Base-by-base conservation (phyloP, 2,113 vertebrate species). In the Trinectes maculatus region DNA sequence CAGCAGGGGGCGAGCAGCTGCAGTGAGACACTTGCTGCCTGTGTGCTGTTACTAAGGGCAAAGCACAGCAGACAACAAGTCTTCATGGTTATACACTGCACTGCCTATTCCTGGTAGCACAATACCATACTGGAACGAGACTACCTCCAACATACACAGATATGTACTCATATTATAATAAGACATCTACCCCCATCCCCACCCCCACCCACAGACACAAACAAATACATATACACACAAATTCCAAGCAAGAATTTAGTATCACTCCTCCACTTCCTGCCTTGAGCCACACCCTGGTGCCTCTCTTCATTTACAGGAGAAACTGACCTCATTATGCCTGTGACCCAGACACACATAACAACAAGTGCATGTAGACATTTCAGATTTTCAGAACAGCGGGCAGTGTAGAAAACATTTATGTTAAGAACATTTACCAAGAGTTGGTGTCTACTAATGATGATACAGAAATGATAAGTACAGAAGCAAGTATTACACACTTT, bases 301-400 rank as follows among this genome's bases (percentile, higher is more conserved):
- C 80, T 83, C 80, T 61, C 70, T 53, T 47, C 71, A 74, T 60
- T 53, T 73, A 33, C 46, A 81, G 47, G 70, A 76, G 77, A 89
- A 86, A 84, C 85, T 87, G 87, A 89, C 88, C 88, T 92, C 85
- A 90, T 51, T 72, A 82, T 75, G 61, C 83, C 79, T 89, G 64
- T 56, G 16, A 74, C 53, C 42, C 55, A 80, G 42, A 85, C 15
- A 52, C 36, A 63, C 46, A 66, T 8, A 71, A 47, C 26, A 44
- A 31, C 26, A 31, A 40, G 6, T 70, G 28, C 1, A 36, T 65
- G 39, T 53, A 19, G 37, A 47, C 18, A 31, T 52, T 58, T 43
- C 3, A 58, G 52, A 49, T n/a, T n/a, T n/a, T n/a, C 40, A 16
- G 9, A 47, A 71, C 22, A 62, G 51, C 53, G 69, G 33, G 59